Evolutionary conservation across 2,113 vertebrate genomes (phyloP), one percentile per base, ranked within the genome.

Genomic region (Sphyrna mokarran): DNA sequence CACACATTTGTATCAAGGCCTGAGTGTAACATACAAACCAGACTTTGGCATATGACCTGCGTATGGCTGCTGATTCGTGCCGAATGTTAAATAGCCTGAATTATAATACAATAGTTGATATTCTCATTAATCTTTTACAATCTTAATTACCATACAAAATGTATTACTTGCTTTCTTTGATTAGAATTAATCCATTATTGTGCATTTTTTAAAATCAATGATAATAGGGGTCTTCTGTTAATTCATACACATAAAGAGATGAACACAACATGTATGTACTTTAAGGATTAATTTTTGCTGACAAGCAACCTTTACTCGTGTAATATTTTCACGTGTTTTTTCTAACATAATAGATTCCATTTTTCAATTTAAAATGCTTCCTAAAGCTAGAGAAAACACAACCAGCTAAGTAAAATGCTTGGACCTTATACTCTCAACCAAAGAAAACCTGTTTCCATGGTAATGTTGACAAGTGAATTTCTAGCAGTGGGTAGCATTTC

Each of bases 401-500:
- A 13, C 14, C 33, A 29, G 29, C 58, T 63, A 61, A 90, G 61
- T 43, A 29, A 93, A 93, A 68, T 16, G 33, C n/a, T n/a, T 93
- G 22, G 89, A 61, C 37, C 61, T 33, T 37, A 37, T 37, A 93
- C 33, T 43, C 61, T 66, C 61, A 93, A 66, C 61, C 89, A 93
- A 93, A 66, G 89, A 66, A 63, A 66, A 37, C 89, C 33, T 66
- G 89, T 93, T 93, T 93, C 89, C 61, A 93, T 93, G 61, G 61
- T 33, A 66, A 93, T 61, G 66, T 93, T 93, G 61, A 40, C 16
- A 20, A 40, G 37, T 40, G 80, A 66, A 37, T 93, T 93, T 37
- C 16, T 6, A 93, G 61, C 89, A 66, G 61, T 93, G 89, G 33
- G 80, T 43, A 83, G 37, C 37, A 83, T 83, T 8, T 37, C 37